These are phyloP conservation scores for Cyanistes caeruleus DNA, from an alignment of 2,113 vertebrate species.

Conservation along the genomic window DNA sequence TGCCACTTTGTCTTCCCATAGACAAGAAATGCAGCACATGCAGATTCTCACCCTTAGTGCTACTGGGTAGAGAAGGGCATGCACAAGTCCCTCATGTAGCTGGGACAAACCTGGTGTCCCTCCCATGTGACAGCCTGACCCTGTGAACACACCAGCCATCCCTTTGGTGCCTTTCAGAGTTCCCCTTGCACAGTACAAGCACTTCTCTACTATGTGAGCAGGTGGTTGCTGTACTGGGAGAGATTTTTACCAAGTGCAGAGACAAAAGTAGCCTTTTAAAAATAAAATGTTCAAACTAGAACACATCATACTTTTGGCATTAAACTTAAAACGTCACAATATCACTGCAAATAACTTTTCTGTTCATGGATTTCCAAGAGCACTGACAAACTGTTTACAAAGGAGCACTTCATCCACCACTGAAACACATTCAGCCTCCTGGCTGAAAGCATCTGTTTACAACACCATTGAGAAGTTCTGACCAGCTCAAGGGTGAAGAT, in stretches of 20 bases:
- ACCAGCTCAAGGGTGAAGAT: neutral
- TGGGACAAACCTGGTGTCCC: neutral
- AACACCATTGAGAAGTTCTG: neutral
- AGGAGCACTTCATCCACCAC: neutral
- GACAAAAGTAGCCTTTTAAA: neutral
- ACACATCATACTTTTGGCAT: neutral
- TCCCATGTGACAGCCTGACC: neutral
- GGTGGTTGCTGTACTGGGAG: neutral
- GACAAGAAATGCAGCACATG: neutral
- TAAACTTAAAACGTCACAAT: neutral
- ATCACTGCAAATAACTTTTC: neutral
- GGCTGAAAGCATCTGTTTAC: neutral
- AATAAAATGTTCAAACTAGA: neutral
- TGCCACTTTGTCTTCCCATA: neutral
- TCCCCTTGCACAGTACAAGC: neutral
- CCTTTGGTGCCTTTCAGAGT: fast-evolving
- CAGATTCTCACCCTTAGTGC: neutral
- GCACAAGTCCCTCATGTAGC: neutral
- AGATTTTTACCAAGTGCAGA: neutral
- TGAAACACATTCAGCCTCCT: neutral
- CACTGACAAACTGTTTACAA: conserved; percentile 25
- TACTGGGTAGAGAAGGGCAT: neutral
- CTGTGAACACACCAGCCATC: neutral
- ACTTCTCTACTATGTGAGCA: neutral
- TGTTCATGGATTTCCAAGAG: neutral